These are phyloP conservation scores for Neocrepidodera transversa DNA, from an alignment of 2,888 invertebrate species.

Conservation along the genomic window DNA sequence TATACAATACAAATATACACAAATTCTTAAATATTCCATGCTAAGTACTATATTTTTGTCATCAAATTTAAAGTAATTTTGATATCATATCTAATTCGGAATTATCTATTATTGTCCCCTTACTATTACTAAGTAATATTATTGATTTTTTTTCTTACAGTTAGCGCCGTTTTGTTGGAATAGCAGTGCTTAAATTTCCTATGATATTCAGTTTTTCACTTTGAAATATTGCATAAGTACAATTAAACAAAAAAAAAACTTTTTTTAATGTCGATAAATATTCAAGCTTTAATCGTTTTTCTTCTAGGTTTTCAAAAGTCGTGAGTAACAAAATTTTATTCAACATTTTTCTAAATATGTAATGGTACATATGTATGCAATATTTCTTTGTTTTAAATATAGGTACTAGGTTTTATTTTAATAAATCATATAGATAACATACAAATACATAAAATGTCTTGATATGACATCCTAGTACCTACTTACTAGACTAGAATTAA, in stretches of 20 bases:
- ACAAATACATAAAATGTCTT: constrained; percentile 9
- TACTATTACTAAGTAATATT: constrained; percentile 36
- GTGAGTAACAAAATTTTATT: too few relatives aligned
- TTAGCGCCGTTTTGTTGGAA: constrained; percentile 39
- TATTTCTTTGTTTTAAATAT: constrained; percentile 9
- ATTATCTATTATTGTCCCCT: constrained; percentile 43
- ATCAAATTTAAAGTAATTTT: constrained; percentile 21
- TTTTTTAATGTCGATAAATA: too few relatives aligned
- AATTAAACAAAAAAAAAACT: too few relatives aligned
- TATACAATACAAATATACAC: constrained; percentile 41
- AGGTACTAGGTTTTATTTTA: constrained; percentile 26
- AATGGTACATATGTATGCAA: constrained; percentile 2
- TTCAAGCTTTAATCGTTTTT: too few relatives aligned
- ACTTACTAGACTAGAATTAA: constrained; percentile 11
- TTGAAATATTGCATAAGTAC: constrained; percentile 25
- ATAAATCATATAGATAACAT: too few relatives aligned
- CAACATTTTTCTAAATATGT: neutral
- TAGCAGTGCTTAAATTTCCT: constrained; percentile 28
- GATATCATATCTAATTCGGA: constrained; percentile 40
- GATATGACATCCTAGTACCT: constrained; percentile 25
- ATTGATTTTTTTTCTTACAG: constrained; percentile 32
- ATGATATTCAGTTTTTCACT: constrained; percentile 7
- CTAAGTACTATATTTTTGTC: constrained; percentile 23
- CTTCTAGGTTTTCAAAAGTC: too few relatives aligned
- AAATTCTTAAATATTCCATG: constrained; percentile 34